Percentiles rank a stretch among this genome's conserved stretches.
Conservation (phyloP, 2,888 invertebrate species). For the Cerastoderma edule region DNA sequence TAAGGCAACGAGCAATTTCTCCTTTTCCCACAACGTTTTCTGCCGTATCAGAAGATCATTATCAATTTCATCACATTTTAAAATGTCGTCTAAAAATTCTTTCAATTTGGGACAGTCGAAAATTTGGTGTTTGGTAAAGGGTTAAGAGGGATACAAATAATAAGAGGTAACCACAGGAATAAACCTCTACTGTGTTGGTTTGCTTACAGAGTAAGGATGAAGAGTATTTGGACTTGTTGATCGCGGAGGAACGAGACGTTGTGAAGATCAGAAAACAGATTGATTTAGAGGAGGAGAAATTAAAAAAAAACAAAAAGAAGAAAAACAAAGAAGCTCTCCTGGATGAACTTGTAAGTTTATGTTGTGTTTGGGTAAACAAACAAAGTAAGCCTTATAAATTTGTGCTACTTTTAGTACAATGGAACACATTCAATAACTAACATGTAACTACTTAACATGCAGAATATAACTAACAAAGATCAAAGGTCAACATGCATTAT, state of each 20-base stretch:
- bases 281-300: slow-evolving; percentile 83
- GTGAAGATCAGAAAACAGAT: slow-evolving; percentile 88
- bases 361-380: no score
- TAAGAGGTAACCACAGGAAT: not conserved
- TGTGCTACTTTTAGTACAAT: no score
- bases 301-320: slow-evolving; percentile 89
- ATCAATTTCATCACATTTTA: no score
- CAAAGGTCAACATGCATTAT: no score
- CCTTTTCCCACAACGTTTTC: slow-evolving; percentile 12
- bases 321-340: slow-evolving; percentile 94
- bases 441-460: no score
- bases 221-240: slow-evolving; percentile 89
- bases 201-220: slow-evolving; percentile 88
- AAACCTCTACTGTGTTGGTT: not conserved
- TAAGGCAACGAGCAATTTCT: not conserved
- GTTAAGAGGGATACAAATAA: no score
- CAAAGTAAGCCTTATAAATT: no score
- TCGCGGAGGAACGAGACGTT: slow-evolving; percentile 78
- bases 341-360: slow-evolving; percentile 91
- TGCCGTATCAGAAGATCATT: not conserved
- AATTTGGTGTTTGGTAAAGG: no score
- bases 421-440: no score
- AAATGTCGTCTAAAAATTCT: no score
- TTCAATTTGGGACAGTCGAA: no score
- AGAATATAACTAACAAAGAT: no score